Conservation (phyloP, 2,113 vertebrate genomes). For the Cisticola juncidis region DNA sequence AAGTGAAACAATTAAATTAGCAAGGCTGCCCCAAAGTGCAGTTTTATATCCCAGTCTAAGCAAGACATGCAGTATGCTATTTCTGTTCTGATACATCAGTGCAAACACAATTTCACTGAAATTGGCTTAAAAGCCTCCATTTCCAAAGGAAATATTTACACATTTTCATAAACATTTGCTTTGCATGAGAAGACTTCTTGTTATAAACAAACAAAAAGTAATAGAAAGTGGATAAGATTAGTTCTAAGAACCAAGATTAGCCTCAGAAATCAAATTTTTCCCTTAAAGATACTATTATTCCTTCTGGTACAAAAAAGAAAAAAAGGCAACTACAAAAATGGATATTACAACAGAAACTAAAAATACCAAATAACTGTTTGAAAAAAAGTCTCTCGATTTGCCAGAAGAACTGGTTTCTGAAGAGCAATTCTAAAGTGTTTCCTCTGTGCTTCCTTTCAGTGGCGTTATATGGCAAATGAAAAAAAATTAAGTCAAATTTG, state of each 20-base stretch:
- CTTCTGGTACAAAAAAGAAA: neutral
- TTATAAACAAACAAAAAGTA: neutral
- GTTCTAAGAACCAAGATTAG: neutral
- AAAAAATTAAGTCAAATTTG: neutral
- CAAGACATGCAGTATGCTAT: neutral
- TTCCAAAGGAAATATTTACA: neutral
- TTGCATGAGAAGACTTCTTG: neutral
- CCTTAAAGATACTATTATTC: neutral
- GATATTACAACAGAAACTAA: neutral
- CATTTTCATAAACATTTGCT: neutral
- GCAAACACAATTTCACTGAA: neutral
- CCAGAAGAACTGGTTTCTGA: neutral
- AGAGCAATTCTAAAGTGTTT: neutral
- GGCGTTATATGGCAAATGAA: neutral
- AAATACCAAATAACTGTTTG: neutral
- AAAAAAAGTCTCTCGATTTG: neutral
- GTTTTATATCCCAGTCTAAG: neutral
- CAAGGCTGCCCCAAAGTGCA: neutral
- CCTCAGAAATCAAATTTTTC: neutral
- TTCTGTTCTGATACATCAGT: neutral
- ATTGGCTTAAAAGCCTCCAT: neutral
- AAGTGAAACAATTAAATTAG: neutral
- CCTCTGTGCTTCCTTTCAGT: neutral
- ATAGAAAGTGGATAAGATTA: neutral
- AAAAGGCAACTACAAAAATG: neutral